Evolutionary conservation across 92 coral and sea anemone genomes (phyloP).

Genomic region (Siderastrea radians): DNA sequence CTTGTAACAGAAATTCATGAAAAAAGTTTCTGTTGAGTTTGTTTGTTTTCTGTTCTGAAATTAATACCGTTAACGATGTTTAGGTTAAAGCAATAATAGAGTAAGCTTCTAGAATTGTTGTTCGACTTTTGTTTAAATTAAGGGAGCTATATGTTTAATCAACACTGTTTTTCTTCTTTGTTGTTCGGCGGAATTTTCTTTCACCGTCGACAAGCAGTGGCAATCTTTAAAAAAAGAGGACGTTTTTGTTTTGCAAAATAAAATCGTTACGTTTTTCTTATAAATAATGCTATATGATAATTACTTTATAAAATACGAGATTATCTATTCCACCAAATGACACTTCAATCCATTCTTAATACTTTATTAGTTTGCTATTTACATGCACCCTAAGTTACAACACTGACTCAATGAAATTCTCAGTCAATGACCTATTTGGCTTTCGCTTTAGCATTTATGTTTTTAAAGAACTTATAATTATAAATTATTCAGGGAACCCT

Average conservation of each 20-base stretch:
- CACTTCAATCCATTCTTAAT: background rate
- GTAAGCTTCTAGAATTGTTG: background rate
- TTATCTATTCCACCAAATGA: background rate
- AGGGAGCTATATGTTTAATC: constrained; percentile 10
- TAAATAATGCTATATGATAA: background rate
- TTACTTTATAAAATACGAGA: background rate
- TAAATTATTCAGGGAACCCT: constrained; percentile 39
- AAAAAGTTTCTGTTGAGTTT: background rate
- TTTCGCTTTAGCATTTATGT: background rate
- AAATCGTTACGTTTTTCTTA: background rate
- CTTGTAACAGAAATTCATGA: background rate
- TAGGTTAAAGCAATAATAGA: background rate
- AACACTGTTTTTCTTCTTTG: background rate
- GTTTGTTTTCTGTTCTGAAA: constrained; percentile 7
- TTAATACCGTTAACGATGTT: constrained; percentile 8
- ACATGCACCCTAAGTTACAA: background rate
- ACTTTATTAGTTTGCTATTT: background rate
- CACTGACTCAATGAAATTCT: background rate
- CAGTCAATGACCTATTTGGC: constrained; percentile 4
- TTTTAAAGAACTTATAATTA: background rate
- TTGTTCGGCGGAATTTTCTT: background rate
- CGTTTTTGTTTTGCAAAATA: constrained; percentile 8
- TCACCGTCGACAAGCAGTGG: background rate
- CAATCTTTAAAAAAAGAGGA: background rate
- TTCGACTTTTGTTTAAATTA: constrained; percentile 19